Evolutionary conservation across 35 echinoderm and acorn worm genomes (phyloP), one percentile per base, ranked within the genome.

Genomic region (Heliocidaris tuberculata): DNA sequence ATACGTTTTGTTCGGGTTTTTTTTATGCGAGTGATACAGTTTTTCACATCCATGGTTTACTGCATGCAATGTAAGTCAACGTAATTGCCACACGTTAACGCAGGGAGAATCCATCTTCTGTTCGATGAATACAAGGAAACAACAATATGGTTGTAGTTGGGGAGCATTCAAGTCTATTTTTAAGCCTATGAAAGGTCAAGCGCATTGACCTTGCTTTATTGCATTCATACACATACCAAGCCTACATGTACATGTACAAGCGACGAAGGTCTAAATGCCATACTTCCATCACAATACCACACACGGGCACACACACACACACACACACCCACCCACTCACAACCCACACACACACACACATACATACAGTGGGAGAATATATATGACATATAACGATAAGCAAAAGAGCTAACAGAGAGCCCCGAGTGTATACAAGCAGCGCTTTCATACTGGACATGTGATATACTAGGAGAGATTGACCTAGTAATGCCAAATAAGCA

Each of bases 401-500:
- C 87, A 89, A 89, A 32, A 89, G 47, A 89, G 47, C 31, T 48
- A 93, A 59, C 91, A 48, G 91, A 93, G 48, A 52, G 5, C 91
- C 65, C 47, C 13, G 5, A 15, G 50, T 54, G 50, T 49, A 93
- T 49, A 93, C 29, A 56, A 59, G 91, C 91, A 93, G 50, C 49
- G 50, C 50, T 93, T 93, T 89, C 87, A 89, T 89, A 59, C 91
- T 93, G 91, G 50, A 93, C 91, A 59, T 93, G 91, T 50, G 47
- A 49, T 59, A 49, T 31, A 49, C 50, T 59, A 59, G 31, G 50
- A 93, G 91, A 59, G 91, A 93, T 93, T 93, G 91, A 93, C 91
- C 91, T 93, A 93, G 91, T 93, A 93, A 50, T 93, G 91, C 91
- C 91, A 93, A 93, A 93, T 93, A 93, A 93, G 91, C 91, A 93